phyloP scores from a whole-genome alignment of 30 jellyfish, hydroid and myxozoan genomes.

The Aurelia aurita complex sp. Pacific region DNA sequence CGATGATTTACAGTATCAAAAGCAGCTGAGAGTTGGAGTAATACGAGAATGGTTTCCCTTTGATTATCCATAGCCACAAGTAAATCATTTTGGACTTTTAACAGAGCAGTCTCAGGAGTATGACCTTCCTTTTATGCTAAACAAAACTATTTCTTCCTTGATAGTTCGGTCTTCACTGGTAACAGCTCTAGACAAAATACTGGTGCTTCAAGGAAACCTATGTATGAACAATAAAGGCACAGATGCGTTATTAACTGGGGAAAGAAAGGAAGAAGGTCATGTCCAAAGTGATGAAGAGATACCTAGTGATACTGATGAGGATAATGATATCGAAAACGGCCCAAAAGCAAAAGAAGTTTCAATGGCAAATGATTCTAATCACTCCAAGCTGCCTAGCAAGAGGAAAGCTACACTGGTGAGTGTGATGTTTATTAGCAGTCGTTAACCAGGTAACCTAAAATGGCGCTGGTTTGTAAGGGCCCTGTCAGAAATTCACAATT shows the following conservation, averaged over 20 bases:
- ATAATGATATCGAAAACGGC: constrained; percentile 8
- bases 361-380: neutral
- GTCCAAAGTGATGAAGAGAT: constrained; percentile 46
- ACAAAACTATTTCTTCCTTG: no score
- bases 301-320: constrained; percentile 47
- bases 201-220: constrained; percentile 47
- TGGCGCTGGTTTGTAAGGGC: no score
- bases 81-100: no score
- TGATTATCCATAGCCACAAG: no score
- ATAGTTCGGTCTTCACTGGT: constrained; percentile 6
- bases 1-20: no score
- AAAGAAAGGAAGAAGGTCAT: constrained; percentile 23
- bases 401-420: constrained; percentile 55
- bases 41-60: no score
- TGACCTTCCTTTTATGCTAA: no score
- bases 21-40: no score
- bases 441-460: no score
- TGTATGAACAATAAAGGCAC: constrained; percentile 34
- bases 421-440: neutral
- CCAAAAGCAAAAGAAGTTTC: neutral
- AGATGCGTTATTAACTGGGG: constrained; percentile 26
- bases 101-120: no score
- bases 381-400: constrained; percentile 25
- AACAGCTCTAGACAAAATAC: constrained; percentile 31
- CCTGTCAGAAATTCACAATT: no score